Percentiles rank a stretch among this genome's conserved stretches.
Evolutionary conservation across 2,113 vertebrate genomes (phyloP).

Genomic region (Cisticola juncidis): DNA sequence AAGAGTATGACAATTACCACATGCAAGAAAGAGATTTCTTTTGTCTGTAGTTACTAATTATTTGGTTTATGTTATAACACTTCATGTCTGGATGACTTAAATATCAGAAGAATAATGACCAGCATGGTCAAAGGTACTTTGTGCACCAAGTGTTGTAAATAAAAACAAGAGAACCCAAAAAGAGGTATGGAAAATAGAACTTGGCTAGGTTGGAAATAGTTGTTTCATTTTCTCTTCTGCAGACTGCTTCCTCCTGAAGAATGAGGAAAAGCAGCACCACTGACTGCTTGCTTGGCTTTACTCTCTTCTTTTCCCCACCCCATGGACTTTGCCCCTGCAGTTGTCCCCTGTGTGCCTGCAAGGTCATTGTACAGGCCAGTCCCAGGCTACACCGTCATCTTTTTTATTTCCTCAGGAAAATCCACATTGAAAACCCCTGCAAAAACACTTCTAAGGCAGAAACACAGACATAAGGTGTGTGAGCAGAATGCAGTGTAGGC

Average conservation of each 20-base stretch:
- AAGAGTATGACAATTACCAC: not conserved
- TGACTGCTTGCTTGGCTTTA: not conserved
- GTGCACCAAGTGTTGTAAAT: not conserved
- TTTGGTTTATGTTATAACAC: not conserved
- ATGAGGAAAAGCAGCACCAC: not conserved
- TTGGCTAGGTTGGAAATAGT: not conserved
- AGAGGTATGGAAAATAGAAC: not conserved
- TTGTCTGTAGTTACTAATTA: not conserved
- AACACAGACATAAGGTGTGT: accelerated
- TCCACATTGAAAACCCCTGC: not conserved
- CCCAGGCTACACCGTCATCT: not conserved
- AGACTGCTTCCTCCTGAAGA: not conserved
- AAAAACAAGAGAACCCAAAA: not conserved
- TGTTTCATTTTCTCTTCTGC: not conserved
- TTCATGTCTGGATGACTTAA: not conserved
- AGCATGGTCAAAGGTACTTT: not conserved
- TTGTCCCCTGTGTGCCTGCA: not conserved
- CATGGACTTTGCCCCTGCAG: not conserved
- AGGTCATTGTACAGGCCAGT: not conserved
- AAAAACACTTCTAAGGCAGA: not conserved
- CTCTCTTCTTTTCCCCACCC: not conserved
- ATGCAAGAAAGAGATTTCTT: not conserved
- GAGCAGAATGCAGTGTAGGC: not conserved
- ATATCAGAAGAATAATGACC: accelerated
- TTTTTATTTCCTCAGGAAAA: not conserved